Evolutionary conservation across 37 sponge, comb jelly and placozoan genomes (phyloP), one percentile per base, ranked within the genome.

Genomic region (Theonella swinhoei): DNA sequence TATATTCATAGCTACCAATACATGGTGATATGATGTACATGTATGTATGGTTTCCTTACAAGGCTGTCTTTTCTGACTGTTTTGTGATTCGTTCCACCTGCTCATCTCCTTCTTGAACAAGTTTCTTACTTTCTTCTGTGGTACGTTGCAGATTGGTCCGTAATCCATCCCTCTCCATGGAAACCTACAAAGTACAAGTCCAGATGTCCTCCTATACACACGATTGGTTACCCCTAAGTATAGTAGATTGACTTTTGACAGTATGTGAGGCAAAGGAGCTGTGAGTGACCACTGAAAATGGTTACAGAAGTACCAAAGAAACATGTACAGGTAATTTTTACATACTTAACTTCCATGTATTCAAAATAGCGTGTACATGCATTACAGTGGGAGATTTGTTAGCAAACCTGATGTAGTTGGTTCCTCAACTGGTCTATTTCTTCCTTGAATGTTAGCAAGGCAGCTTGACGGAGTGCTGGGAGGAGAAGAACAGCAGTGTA

Each of bases 21-120:
- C n/a, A n/a, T n/a, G n/a, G n/a, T n/a, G n/a, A n/a, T n/a, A n/a
- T n/a, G n/a, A n/a, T 47, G 54, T 47, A 14, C 54, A 17, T 47
- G 14, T 47, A 47, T 47, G 14, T 47, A 47, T 47, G 14, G 14
- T 47, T 47, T 47, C 54, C 80, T 71, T 62, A 88, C 89, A 78
- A 77, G n/a, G 81, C 23, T 63, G 60, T 80, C 29, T 69, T 31
- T 32, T 77, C 83, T 22, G 83, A 70, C 19, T 62, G 0, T 47
- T 71, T 70, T 2, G 42, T 69, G 42, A 82, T 41, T 14, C 30
- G n/a, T 0, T 82, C 77, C 2, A 82, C 72, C 11, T 79, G 71
- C 33, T 88, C 83, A 66, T 88, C 89, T 39, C 83, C 89, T 39
- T 83, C 83, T 28, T 47, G 14, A 3, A 88, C 40, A 4, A 88